Evolutionary conservation across 2,888 invertebrate species (phyloP), one percentile per base, ranked within the genome.

Genomic region (Pherbina coryleti): DNA sequence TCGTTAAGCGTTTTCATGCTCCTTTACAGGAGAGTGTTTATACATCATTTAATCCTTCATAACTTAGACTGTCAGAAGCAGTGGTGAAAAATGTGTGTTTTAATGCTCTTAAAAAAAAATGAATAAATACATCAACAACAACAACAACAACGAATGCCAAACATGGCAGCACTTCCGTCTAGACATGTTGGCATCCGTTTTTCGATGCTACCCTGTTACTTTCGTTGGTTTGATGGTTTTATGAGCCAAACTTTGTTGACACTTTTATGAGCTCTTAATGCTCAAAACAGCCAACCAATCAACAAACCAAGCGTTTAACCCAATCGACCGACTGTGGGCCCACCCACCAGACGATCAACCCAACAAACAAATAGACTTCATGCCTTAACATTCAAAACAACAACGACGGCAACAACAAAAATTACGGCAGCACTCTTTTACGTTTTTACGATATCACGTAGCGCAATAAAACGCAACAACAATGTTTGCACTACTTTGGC

Each of bases 261-360:
- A 69, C 69, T 69, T 69, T 69, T 69, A 69, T 69, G 69, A 49
- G 51, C 69, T 49, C 69, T 69, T 51, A 69, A 69, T 69, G 69
- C 28, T 5, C 64, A n/a, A 64, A 28, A 31, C 28, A 64, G 25
- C 5, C 28, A 28, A 64, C 34, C n/a, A 55, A 66, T 34, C 31
- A 34, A 44, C 44, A 44, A 44, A 44, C 44, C 44, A 44, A 44
- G 44, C 14, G 44, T 44, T 14, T 44, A 44, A 37, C 5, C 37
- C 37, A 44, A 44, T 14, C 44, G 11, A 11, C 44, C 11, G 11
- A 44, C 44, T 14, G 44, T n/a, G n/a, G n/a, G 14, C 44, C 44
- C 11, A 44, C 44, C 37, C 9, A 37, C 8, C 34, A 34, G 7
- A 64, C 25, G 70, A 70, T 17, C 25, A 70, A 44, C 11, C 49